Percentiles rank a stretch among this genome's conserved stretches.
These are phyloP conservation scores for Cosmopolites sordidus DNA, from an alignment of 2,888 invertebrate species.

Conservation along the genomic window DNA sequence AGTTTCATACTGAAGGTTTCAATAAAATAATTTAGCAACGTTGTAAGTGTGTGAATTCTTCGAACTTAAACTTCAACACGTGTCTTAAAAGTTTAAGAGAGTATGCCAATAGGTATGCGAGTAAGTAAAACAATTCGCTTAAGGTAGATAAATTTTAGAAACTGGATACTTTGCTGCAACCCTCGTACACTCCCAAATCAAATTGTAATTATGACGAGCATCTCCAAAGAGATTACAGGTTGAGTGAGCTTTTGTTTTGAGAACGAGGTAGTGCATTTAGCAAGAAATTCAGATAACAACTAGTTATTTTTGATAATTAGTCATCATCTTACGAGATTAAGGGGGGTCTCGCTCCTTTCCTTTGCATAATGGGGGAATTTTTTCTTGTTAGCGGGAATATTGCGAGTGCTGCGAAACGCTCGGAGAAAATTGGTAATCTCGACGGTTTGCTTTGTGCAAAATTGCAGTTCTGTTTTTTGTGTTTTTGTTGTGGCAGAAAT, in stretches of 20 bases:
- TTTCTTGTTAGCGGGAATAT: background rate
- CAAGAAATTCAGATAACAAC: constrained; percentile 8
- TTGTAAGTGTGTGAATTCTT: no score
- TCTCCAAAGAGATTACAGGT: constrained; percentile 5
- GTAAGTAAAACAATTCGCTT: no score
- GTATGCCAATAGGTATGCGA: no score
- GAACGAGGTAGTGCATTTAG: constrained; percentile 9
- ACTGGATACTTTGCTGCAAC: no score
- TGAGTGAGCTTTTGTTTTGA: constrained; percentile 5
- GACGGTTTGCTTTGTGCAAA: background rate
- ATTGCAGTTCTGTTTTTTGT: no score
- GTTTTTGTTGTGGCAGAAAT: no score
- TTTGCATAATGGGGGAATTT: background rate
- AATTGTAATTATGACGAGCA: constrained; percentile 1
- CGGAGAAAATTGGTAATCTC: background rate
- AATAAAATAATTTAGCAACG: no score
- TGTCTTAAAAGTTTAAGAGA: no score
- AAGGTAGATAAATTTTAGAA: no score
- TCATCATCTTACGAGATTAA: constrained; percentile 2
- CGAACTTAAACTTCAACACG: no score
- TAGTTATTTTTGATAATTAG: constrained; percentile 5
- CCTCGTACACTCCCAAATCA: background rate
- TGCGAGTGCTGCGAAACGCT: background rate
- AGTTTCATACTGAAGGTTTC: no score
- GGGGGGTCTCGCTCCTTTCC: background rate